Evolutionary conservation across 2,888 invertebrate genomes (phyloP).

Genomic region (Artemia sinica): DNA sequence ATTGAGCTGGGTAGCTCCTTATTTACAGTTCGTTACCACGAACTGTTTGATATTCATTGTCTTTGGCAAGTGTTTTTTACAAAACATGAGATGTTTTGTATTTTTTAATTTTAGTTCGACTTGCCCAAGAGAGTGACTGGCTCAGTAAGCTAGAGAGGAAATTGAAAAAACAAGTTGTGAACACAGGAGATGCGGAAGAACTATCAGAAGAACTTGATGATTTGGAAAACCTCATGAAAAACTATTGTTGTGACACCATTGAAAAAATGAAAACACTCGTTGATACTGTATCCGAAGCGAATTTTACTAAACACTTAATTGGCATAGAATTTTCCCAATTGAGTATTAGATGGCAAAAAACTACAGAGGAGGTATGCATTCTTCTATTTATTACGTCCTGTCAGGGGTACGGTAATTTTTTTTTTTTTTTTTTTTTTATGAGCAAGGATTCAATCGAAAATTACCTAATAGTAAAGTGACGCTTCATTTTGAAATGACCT

Average conservation of each 20-base stretch:
- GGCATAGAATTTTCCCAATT: slow-evolving; percentile 53
- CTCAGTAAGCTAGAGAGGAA: slow-evolving; percentile 60
- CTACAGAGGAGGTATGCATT: slow-evolving; percentile 36
- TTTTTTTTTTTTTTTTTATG: not conserved
- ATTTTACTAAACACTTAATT: slow-evolving; percentile 31
- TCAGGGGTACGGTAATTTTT: not conserved
- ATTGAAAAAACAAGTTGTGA: slow-evolving; percentile 45
- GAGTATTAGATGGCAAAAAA: slow-evolving; percentile 48
- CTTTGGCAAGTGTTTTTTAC: no score
- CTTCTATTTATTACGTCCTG: slow-evolving; percentile 40
- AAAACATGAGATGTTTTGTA: not conserved
- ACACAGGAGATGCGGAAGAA: slow-evolving; percentile 70
- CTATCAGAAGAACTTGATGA: slow-evolving; percentile 75
- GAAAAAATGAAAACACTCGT: slow-evolving; percentile 49
- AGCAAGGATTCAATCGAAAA: no score
- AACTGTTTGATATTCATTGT: no score
- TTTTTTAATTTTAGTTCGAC: slow-evolving; percentile 41
- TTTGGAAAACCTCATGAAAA: slow-evolving; percentile 58
- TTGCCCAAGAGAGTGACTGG: slow-evolving; percentile 61
- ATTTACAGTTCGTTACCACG: no score
- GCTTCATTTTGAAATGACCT: no score
- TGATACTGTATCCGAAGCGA: not conserved
- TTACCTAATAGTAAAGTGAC: no score
- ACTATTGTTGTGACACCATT: slow-evolving; percentile 52
- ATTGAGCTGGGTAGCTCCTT: no score